Base-by-base conservation (phyloP, 2,113 vertebrate genomes). In the Nerophis ophidion region DNA sequence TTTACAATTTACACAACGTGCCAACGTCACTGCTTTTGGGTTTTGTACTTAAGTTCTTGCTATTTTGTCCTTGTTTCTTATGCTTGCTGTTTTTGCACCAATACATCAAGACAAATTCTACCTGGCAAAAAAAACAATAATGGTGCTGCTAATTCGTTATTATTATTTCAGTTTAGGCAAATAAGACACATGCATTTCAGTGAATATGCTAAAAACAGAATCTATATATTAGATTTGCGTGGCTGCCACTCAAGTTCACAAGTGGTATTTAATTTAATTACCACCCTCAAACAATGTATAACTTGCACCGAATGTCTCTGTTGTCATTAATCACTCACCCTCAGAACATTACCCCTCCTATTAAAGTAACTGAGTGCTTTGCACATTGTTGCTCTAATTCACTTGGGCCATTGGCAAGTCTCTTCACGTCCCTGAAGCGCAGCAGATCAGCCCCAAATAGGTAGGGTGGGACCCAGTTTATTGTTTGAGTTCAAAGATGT, bases 401-500 rank as follows among this genome's bases (percentile, higher is more conserved):
- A 68, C 40, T 65, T 63, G 58, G 57, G 48, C 65, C 47, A 62
- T 65, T 81, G 67, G 66, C 86, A 79, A 76, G 75, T 70, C 76
- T 35, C 50, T 57, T 74, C 81, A 70, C 76, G 76, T 63, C 35
- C 38, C 66, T 69, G 46, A 17, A 26, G 60, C 46, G 49, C 61
- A 42, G 8, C 49, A 63, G 71, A 84, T 80, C 53, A 64, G 60
- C 47, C 68, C 60, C 52, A 59, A 58, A 70, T 63, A 66, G 63
- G 63, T 61, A 74, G 65, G 73, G 76, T 66, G 77, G 70, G 68
- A 65, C 66, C 56, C 11, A 48, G 35, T 65, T 73, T 71, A 74
- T 77, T 85, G 80, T 85, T 67, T 72, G 60, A 72, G 66, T 71
- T 85, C 78, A 82, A 80, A 75, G 67, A 63, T 67, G 71, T 68